Evolutionary conservation across 2,113 vertebrate genomes (phyloP).

Genomic region (Dunckerocampus dactyliophorus): DNA sequence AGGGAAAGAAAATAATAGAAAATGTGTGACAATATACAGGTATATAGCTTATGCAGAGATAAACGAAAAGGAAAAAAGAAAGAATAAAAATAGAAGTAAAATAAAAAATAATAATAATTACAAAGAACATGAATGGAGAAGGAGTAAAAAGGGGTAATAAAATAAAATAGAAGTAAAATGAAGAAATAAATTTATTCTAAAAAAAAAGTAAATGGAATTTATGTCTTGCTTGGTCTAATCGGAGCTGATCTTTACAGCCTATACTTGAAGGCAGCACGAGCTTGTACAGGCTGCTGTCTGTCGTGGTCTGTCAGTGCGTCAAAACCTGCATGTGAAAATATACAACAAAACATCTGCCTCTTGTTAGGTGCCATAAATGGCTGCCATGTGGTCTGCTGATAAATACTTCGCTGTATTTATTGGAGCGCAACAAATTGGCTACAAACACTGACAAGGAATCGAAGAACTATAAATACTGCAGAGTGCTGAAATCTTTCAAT

Average conservation of each 20-base stretch:
- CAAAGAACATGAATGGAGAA: too few species aligned
- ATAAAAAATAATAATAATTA: too few species aligned
- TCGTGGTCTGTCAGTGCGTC: conserved; percentile 68
- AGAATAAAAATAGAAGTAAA: too few species aligned
- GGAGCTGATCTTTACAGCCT: conserved; percentile 61
- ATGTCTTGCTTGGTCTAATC: conserved; percentile 52
- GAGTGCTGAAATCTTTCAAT: conserved; percentile 74
- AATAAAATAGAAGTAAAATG: too few species aligned
- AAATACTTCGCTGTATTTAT: conserved; percentile 81
- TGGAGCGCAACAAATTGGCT: conserved; percentile 81
- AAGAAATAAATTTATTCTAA: too few species aligned
- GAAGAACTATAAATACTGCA: conserved; percentile 74
- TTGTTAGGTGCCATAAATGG: conserved; percentile 80
- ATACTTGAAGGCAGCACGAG: conserved; percentile 54
- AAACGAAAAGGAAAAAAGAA: too few species aligned
- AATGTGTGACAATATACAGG: too few species aligned
- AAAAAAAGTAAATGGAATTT: too few species aligned
- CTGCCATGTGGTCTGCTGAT: conserved; percentile 82
- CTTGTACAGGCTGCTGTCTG: conserved; percentile 67
- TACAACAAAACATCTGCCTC: conserved; percentile 84
- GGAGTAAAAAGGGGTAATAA: too few species aligned
- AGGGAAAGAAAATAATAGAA: too few species aligned
- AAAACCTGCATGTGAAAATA: conserved; percentile 74
- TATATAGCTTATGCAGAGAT: too few species aligned
- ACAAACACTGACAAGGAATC: conserved; percentile 80